Evolutionary conservation across 2,113 vertebrate species (phyloP).

Genomic region (Myrmecophaga tridactyla): DNA sequence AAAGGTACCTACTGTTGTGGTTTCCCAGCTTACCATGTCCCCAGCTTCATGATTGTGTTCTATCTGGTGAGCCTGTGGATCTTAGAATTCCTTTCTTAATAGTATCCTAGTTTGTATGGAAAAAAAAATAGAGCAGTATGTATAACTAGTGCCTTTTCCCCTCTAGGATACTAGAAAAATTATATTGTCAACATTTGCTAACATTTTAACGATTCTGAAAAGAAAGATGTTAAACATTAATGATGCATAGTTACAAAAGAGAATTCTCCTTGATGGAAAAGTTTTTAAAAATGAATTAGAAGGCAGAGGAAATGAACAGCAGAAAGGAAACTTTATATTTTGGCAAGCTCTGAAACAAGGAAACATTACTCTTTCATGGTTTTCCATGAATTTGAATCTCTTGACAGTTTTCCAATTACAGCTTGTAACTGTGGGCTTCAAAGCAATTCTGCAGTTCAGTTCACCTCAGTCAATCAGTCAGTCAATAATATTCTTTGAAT

Average conservation of each 20-base stretch:
- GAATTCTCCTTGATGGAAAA: conserved; percentile 52
- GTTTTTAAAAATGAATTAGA: conserved; percentile 54
- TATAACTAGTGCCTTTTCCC: neutral
- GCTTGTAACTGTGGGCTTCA: conserved; percentile 60
- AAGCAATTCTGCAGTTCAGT: conserved; percentile 53
- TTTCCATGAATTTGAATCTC: conserved; percentile 64
- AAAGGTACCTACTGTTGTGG: neutral
- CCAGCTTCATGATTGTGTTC: neutral
- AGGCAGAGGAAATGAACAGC: conserved; percentile 61
- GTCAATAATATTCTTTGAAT: conserved; percentile 59
- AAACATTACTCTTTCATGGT: conserved; percentile 61
- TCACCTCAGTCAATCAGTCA: conserved; percentile 15
- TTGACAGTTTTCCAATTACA: conserved; percentile 60
- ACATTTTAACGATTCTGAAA: conserved; percentile 44
- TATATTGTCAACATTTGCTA: conserved; percentile 35
- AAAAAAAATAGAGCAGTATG: neutral
- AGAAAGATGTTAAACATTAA: conserved; percentile 48
- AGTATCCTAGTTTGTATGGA: neutral
- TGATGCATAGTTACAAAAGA: conserved; percentile 40
- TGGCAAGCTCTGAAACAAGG: conserved; percentile 56
- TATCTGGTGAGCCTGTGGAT: neutral
- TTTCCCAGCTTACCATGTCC: neutral
- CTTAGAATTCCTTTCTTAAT: conserved; percentile 40
- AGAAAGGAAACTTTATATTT: conserved; percentile 67
- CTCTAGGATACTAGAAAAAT: conserved; percentile 17